Conservation (phyloP, 2,797 vertebrate genomes). For the Ataeniobius toweri region DNA sequence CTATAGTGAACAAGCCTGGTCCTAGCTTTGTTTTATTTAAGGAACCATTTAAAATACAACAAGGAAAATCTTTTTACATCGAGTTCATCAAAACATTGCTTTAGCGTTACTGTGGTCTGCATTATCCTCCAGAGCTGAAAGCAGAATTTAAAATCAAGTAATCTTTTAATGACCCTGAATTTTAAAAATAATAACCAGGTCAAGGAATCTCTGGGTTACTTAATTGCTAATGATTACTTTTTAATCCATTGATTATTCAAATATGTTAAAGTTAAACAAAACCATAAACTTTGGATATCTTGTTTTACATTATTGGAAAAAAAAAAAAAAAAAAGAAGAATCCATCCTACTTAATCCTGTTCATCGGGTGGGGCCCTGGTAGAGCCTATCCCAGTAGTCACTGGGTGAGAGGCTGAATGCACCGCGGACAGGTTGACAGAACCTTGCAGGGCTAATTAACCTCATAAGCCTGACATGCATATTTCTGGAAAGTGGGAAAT, state of each 20-base stretch:
- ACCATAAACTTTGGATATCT: neutral
- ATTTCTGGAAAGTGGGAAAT: neutral
- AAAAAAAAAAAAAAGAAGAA: neutral
- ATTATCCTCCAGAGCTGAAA: neutral
- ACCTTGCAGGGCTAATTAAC: neutral
- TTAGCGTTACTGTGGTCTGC: neutral
- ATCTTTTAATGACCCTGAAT: neutral
- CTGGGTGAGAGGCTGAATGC: neutral
- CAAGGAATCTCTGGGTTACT: neutral
- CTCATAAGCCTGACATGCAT: neutral
- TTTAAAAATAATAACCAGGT: neutral
- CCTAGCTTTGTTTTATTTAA: neutral
- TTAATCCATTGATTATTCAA: neutral
- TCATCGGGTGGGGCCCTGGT: neutral
- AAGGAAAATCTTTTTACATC: neutral
- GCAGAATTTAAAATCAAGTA: no score
- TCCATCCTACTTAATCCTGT: neutral
- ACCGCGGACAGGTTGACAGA: neutral
- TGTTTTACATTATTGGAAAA: neutral
- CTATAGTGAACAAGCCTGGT: neutral
- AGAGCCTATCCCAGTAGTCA: neutral
- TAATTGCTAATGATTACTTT: neutral
- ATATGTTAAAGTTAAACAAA: neutral
- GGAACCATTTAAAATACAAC: neutral
- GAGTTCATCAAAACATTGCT: neutral